phyloP scores from a whole-genome alignment of 2,797 vertebrate genomes.

The Microctenopoma lineatum region DNA sequence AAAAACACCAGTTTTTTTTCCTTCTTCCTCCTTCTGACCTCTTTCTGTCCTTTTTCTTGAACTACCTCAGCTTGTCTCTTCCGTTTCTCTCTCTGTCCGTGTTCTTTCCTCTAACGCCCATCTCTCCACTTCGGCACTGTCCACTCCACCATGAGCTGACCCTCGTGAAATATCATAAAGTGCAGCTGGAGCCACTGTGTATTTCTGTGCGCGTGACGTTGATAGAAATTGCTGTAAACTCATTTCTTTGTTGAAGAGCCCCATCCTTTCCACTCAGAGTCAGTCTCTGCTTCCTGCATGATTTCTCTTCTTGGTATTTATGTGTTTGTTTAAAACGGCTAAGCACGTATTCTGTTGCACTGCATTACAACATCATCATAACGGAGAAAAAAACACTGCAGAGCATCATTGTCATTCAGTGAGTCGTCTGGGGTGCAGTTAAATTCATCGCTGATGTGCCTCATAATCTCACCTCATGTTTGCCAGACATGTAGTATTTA shows the following conservation, averaged over 20 bases:
- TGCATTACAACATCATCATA: not conserved
- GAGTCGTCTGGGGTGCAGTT: constrained; percentile 25
- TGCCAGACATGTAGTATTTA: constrained; percentile 32
- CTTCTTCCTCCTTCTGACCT: not conserved
- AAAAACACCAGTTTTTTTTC: constrained; percentile 8
- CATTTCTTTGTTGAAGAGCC: constrained; percentile 4
- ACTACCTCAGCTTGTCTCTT: constrained; percentile 5
- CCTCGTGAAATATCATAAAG: constrained; percentile 7
- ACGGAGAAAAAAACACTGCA: not conserved
- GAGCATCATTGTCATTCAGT: constrained; percentile 39
- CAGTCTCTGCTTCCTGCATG: constrained; percentile 3
- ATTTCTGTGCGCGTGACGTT: constrained; percentile 25
- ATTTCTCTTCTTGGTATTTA: constrained; percentile 12
- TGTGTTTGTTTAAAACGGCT: constrained; percentile 22
- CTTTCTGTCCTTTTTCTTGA: constrained; percentile 1
- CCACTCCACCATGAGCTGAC: constrained; percentile 26
- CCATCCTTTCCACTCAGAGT: constrained; percentile 11
- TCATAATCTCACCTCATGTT: constrained; percentile 53
- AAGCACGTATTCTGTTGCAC: not conserved
- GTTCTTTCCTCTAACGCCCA: constrained; percentile 1
- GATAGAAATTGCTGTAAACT: constrained; percentile 6
- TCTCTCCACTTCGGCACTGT: not conserved
- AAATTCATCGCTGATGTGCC: constrained; percentile 42
- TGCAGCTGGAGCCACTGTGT: constrained; percentile 6
- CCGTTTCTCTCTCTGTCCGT: constrained; percentile 10